These are phyloP conservation scores for Cryptoprocta ferox DNA, from an alignment of 2,797 vertebrate species.

Conservation along the genomic window DNA sequence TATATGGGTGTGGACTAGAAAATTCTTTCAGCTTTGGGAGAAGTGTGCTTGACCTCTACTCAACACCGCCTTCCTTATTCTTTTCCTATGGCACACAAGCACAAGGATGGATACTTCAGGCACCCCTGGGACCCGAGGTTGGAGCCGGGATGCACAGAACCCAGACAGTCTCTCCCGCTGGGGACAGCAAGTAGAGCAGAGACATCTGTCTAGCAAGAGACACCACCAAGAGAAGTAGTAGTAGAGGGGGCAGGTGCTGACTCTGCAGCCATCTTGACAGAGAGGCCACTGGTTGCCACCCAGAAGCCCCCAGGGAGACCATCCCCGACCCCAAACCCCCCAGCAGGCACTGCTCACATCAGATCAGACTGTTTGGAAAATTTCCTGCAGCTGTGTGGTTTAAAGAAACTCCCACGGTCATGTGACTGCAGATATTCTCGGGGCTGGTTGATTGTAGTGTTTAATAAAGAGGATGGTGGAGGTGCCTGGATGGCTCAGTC, in stretches of 20 bases:
- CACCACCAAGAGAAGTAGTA: background rate
- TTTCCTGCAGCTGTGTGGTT: slow-evolving; percentile 63
- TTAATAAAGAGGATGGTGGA: slow-evolving; percentile 89
- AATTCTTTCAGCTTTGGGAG: background rate
- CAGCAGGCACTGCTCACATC: slow-evolving; percentile 10
- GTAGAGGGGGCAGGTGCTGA: background rate
- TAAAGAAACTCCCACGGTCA: slow-evolving; percentile 63
- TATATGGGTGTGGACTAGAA: background rate
- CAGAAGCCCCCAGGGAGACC: background rate
- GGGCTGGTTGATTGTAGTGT: slow-evolving; percentile 96
- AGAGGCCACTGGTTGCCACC: background rate
- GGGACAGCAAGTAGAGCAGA: background rate
- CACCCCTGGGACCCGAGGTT: background rate
- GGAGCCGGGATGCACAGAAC: rapidly evolving
- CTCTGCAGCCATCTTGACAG: background rate
- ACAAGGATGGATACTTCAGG: background rate
- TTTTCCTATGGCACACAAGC: background rate
- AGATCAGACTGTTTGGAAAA: slow-evolving; percentile 84
- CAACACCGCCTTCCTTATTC: background rate
- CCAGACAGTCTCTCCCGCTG: rapidly evolving
- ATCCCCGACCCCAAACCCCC: background rate
- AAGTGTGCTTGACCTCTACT: background rate
- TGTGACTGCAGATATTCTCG: slow-evolving; percentile 89
- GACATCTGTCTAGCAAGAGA: background rate
- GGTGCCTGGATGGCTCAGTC: too few relatives aligned